phyloP scores from a whole-genome alignment of 2,797 vertebrate genomes.

The Melanotaenia pygmaea region DNA sequence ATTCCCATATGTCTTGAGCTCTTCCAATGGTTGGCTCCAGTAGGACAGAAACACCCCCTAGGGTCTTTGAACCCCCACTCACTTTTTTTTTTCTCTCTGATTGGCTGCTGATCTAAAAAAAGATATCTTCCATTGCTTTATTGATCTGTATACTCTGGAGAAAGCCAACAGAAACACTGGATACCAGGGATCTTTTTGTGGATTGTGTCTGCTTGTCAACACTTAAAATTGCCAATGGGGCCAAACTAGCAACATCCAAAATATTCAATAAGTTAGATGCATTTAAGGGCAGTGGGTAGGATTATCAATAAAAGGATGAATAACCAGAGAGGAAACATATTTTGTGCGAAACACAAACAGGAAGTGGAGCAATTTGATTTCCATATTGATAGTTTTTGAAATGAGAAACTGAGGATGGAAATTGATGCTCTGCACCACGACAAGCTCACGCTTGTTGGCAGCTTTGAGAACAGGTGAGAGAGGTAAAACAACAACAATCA shows the following conservation, averaged over 20 bases:
- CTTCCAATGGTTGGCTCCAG: slow-evolving; percentile 53
- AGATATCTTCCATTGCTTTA: slow-evolving; percentile 69
- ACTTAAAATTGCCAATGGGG: slow-evolving; percentile 71
- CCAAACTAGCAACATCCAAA: slow-evolving; percentile 61
- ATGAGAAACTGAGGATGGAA: slow-evolving; percentile 54
- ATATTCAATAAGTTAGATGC: slow-evolving; percentile 71
- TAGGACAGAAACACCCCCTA: slow-evolving; percentile 41
- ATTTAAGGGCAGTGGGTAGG: slow-evolving; percentile 57
- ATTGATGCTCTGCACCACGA: slow-evolving; percentile 40
- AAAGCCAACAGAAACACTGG: slow-evolving; percentile 58
- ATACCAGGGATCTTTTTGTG: slow-evolving; percentile 68
- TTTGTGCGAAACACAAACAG: slow-evolving; percentile 51
- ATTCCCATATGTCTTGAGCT: slow-evolving; percentile 63
- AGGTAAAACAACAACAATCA: slow-evolving; percentile 26
- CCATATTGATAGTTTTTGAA: slow-evolving; percentile 70
- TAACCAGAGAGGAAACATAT: slow-evolving; percentile 42
- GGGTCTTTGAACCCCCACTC: slow-evolving; percentile 41
- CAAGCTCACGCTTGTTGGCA: slow-evolving; percentile 23
- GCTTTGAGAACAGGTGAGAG: slow-evolving; percentile 22
- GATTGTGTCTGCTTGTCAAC: slow-evolving; percentile 71
- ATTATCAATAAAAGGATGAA: slow-evolving; percentile 55
- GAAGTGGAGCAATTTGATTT: slow-evolving; percentile 69
- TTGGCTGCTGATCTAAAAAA: slow-evolving; percentile 64
- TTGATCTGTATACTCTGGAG: slow-evolving; percentile 72
- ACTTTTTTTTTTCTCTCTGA: slow-evolving; percentile 31